Evolutionary conservation across 2,113 vertebrate species (phyloP).

Genomic region (Callorhinus ursinus): DNA sequence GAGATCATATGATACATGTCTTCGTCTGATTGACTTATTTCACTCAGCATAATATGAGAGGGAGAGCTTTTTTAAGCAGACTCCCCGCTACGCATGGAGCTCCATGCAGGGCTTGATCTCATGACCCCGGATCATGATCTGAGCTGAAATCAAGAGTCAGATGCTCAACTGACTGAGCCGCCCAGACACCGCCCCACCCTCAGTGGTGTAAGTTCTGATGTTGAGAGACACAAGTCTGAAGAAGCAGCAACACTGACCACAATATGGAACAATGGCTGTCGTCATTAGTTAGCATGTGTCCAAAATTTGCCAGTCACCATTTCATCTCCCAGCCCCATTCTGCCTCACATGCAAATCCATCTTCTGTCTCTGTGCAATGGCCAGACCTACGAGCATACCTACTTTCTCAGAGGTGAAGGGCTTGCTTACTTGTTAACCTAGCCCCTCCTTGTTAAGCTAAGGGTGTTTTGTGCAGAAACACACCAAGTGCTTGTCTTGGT

Average conservation of each 20-base stretch:
- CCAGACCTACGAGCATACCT: neutral
- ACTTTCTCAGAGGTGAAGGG: neutral
- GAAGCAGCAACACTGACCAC: neutral
- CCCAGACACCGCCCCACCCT: neutral
- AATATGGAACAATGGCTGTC: rapidly evolving
- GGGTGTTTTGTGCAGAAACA: neutral
- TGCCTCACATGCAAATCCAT: rapidly evolving
- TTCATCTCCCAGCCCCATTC: neutral
- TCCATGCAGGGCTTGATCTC: neutral
- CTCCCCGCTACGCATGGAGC: neutral
- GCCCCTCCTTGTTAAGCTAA: neutral
- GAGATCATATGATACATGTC: no score
- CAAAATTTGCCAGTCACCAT: neutral
- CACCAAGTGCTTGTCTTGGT: neutral
- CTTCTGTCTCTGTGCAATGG: neutral
- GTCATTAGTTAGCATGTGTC: neutral
- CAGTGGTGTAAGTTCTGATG: neutral
- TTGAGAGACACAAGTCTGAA: neutral
- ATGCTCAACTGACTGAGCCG: neutral
- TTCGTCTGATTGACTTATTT: no score
- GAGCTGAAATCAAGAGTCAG: neutral
- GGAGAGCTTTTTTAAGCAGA: neutral
- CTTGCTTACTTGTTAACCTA: neutral
- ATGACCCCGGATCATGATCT: neutral
- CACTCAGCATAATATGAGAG: no score